phyloP scores from a whole-genome alignment of 1,140 invertebrate genomes.

The Magallana gigas region DNA sequence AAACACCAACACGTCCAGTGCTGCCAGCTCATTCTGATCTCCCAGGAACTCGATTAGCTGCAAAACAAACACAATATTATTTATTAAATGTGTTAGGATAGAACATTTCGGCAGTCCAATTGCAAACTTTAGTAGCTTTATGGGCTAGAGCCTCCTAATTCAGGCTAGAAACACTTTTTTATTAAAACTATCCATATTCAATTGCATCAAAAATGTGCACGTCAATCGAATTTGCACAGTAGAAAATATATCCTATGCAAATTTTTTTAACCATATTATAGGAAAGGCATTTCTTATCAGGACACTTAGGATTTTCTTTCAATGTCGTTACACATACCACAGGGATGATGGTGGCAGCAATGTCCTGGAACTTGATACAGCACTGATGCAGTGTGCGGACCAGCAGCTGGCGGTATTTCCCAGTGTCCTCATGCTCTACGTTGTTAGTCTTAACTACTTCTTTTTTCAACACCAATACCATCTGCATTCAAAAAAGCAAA shows the following conservation, averaged over 20 bases:
- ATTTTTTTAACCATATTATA: no score
- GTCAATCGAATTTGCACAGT: no score
- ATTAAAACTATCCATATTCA: no score
- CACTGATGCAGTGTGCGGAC: constrained; percentile 97
- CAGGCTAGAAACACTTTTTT: no score
- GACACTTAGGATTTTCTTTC: background rate
- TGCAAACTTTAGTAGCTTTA: no score
- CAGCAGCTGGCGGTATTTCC: constrained; percentile 96
- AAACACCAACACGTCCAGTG: constrained; percentile 96
- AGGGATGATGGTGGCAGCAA: constrained; percentile 93
- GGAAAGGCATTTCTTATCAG: no score
- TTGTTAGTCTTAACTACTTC: constrained; percentile 83
- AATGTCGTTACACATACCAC: constrained; percentile 81
- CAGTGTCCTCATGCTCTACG: constrained; percentile 94
- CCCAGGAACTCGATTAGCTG: constrained; percentile 95
- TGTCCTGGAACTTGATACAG: constrained; percentile 98
- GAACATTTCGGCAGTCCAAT: no score
- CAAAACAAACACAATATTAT: constrained; percentile 50
- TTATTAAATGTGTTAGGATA: background rate
- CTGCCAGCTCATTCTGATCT: constrained; percentile 95
- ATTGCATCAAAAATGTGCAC: no score
- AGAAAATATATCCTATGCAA: no score
- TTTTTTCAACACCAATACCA: constrained; percentile 96
- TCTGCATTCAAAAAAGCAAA: constrained; percentile 78
- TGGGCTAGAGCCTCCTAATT: no score